Base-by-base conservation (phyloP, 2,888 invertebrate genomes). In the Cephus nigrinus region DNA sequence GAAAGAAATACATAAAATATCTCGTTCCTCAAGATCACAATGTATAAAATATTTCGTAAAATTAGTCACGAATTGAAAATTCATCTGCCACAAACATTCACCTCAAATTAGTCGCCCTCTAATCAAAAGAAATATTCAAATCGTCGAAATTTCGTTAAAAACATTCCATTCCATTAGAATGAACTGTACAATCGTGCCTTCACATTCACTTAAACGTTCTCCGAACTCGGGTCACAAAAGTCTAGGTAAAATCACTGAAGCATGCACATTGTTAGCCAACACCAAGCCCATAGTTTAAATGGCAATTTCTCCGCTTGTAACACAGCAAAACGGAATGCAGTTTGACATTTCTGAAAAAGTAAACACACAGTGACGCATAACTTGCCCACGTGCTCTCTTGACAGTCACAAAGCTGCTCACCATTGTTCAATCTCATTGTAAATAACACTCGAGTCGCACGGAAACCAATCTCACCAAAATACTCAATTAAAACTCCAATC, bases 221-320 rank as follows among this genome's bases (percentile, higher is more conserved):
- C 33, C 71, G 71, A 31, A 76, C 76, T 76, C 80, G 82, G 82
- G 84, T 82, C 80, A 82, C 77, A 85, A 87, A 88, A 86, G 88
- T 85, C 74, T 83, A 84, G 84, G 83, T 81, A 84, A 85, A 87
- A 87, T 81, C 82, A 86, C 76, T 83, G 81, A 80, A 86, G 83
- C 86, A 86, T 88, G 86, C 80, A 86, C 81, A 88, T 86, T 88
- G 88, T 87, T 80, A 76, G 80, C 79, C 75, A 82, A 80, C 75
- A 73, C 75, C 72, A 55, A 34, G 69, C 33, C 32, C 12, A 69
- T 31, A 68, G 23, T 55, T 69, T 15, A 74, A 55, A 68, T 15
- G 30, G 12, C 12, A 55, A 32, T 23, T 55, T 9, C 23, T n/a
- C 32, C 23, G 23, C 73, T 30, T 55, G 5, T 73, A 68, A 69